Base-by-base conservation (phyloP, 2,888 invertebrate genomes). In the Incurvaria masculella region DNA sequence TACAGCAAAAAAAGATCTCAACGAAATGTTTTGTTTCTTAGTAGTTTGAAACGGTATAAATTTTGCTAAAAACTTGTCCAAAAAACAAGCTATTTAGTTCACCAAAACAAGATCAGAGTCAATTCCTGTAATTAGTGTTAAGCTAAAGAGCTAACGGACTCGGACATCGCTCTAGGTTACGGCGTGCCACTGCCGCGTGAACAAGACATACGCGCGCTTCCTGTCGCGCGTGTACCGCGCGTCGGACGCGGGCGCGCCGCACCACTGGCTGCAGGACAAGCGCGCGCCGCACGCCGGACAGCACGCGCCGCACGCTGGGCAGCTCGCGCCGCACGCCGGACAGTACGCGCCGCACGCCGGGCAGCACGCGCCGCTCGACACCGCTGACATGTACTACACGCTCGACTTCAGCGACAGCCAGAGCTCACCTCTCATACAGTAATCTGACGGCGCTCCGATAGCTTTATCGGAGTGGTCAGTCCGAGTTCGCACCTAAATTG, bases 341-440 rank as follows among this genome's bases (percentile, higher is more conserved):
- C 54, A 53, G 52, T 56, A 54, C 56, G 56, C 49, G 55, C 61
- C 58, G 51, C 60, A 66, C 50, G 59, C 66, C 55, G 71, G 75
- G 33, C 71, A 76, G 11, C 74, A 81, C 47, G 73, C 80, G 49
- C 72, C 82, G 55, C 80, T 85, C 58, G 83, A 87, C 64, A 84
- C 85, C 58, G 82, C 86, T 21, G 88, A 88, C 61, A 87, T 88
- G 84, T 88, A 88, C 71, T 88, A 87, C 73, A 88, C 88, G 43
- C 81, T 88, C 57, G 88, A 88, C 69, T 87, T 88, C 76, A 86
- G 86, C 64, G 88, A 88, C 74, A 87, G 86, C 59, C 87, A 87
- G 67, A 85, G 84, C 63, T 86, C 87, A 17, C 88, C 88, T 21
- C 81, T 88, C 58, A 88, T 88, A 61, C 86, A 87, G 82, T 87